Conservation (phyloP, 2,888 invertebrate genomes). For the Ligdia adustata region DNA sequence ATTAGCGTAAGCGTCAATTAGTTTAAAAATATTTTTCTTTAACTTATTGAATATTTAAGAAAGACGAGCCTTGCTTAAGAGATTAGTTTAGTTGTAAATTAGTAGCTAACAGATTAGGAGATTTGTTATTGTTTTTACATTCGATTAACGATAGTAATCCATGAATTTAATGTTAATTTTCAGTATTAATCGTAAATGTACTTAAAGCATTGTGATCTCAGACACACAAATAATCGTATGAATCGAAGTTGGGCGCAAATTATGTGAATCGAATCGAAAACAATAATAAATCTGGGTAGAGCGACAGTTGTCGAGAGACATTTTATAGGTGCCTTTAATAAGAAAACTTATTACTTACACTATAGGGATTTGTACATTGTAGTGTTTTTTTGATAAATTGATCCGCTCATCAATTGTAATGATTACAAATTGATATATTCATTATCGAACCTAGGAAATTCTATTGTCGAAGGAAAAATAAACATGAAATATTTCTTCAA, state of each 20-base stretch:
- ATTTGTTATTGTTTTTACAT: constrained; percentile 55
- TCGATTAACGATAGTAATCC: constrained; percentile 30
- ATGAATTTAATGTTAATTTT: constrained; percentile 3
- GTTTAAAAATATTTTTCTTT: constrained; percentile 64
- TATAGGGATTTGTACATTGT: constrained; percentile 70
- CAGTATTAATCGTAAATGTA: constrained; percentile 23
- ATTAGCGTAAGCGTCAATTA: constrained; percentile 71
- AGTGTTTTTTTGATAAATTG: constrained; percentile 74
- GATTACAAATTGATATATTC: constrained; percentile 21
- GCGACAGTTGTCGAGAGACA: constrained; percentile 70
- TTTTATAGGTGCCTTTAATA: constrained; percentile 82
- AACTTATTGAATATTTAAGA: constrained; percentile 80
- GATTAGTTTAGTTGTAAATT: constrained; percentile 76
- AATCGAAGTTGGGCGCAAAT: constrained; percentile 10
- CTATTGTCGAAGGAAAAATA: neutral
- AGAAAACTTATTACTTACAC: constrained; percentile 64
- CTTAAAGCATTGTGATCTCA: constrained; percentile 42
- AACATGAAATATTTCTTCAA: neutral
- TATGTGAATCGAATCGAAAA: constrained; percentile 49
- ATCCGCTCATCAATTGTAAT: constrained; percentile 67
- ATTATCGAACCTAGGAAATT: constrained; percentile 2
- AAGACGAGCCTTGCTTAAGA: constrained; percentile 83
- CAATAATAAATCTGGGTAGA: constrained; percentile 64
- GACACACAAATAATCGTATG: constrained; percentile 32
- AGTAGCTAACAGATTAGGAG: constrained; percentile 60